Evolutionary conservation across 2,113 vertebrate species (phyloP).

Genomic region (Nothocercus nigrocapillus): DNA sequence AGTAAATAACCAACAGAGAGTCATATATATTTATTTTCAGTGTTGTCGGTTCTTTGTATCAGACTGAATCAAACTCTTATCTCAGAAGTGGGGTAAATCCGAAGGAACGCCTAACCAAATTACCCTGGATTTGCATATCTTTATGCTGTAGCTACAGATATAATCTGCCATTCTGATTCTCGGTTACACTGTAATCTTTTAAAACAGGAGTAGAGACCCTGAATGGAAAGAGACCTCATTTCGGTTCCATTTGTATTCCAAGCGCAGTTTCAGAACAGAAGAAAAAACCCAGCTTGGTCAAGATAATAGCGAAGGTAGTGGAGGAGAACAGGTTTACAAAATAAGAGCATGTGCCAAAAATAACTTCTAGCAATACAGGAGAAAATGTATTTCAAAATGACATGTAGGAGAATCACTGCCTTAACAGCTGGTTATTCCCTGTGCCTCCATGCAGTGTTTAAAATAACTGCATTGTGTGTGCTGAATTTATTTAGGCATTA

Average conservation of each 20-base stretch:
- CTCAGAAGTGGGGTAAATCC: neutral
- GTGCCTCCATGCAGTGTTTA: constrained; percentile 48
- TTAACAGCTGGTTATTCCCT: constrained; percentile 69
- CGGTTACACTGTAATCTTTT: neutral
- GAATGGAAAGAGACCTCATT: neutral
- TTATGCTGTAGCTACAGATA: neutral
- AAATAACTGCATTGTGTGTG: constrained; percentile 57
- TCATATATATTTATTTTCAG: neutral
- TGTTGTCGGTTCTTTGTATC: neutral
- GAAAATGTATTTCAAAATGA: constrained; percentile 64
- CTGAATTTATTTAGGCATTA: constrained; percentile 39
- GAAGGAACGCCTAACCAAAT: neutral
- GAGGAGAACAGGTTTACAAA: constrained; percentile 48
- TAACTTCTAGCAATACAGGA: constrained; percentile 42
- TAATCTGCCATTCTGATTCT: neutral
- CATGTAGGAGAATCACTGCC: constrained; percentile 49
- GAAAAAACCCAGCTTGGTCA: neutral
- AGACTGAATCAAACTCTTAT: neutral
- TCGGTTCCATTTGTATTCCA: neutral
- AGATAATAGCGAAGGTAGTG: constrained; percentile 28
- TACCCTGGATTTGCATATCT: neutral
- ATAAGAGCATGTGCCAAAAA: constrained; percentile 13
- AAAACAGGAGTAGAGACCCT: neutral
- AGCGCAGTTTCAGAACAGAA: neutral
- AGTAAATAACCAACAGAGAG: neutral